Evolutionary conservation across 1,140 invertebrate genomes (phyloP).

Genomic region (Drosophila sulfurigaster): DNA sequence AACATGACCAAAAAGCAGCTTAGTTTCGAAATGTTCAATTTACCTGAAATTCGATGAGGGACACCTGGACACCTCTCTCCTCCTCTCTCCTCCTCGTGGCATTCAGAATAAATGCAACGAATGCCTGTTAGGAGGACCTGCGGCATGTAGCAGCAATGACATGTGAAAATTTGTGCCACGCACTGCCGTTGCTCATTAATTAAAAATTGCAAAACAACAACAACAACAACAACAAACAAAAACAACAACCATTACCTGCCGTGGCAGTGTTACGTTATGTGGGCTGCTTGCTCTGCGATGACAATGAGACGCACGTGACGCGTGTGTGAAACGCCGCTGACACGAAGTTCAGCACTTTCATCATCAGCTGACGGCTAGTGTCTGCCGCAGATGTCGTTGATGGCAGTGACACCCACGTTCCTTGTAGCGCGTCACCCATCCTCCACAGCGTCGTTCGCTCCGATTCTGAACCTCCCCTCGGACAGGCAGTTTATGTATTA

Average conservation of each 20-base stretch:
- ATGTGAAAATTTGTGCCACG: conserved; percentile 48
- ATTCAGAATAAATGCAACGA: background rate
- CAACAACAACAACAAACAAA: conserved; percentile 14
- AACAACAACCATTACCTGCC: conserved; percentile 15
- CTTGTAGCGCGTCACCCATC: background rate
- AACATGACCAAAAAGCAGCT: conserved; percentile 60
- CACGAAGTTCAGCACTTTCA: conserved; percentile 47
- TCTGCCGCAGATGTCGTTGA: conserved; percentile 44
- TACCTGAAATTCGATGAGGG: conserved; percentile 12
- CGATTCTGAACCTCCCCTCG: background rate
- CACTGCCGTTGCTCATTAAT: conserved; percentile 72
- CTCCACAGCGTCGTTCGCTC: background rate
- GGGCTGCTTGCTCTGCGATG: conserved; percentile 40
- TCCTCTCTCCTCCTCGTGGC: background rate
- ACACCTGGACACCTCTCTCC: too few species aligned
- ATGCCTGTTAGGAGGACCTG: background rate
- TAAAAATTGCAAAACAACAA: conserved; percentile 66
- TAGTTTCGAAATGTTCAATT: conserved; percentile 40
- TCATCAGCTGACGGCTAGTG: conserved; percentile 60
- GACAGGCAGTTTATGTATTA: conserved; percentile 69
- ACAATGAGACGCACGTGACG: conserved; percentile 62
- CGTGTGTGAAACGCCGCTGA: conserved; percentile 64
- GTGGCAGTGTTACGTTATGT: conserved; percentile 64
- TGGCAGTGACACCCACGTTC: background rate
- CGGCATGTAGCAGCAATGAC: conserved; percentile 37